Evolutionary conservation across 23 tunicate species (phyloP), one percentile per base, ranked within the genome.

Genomic region (Trididemnum nubilum): DNA sequence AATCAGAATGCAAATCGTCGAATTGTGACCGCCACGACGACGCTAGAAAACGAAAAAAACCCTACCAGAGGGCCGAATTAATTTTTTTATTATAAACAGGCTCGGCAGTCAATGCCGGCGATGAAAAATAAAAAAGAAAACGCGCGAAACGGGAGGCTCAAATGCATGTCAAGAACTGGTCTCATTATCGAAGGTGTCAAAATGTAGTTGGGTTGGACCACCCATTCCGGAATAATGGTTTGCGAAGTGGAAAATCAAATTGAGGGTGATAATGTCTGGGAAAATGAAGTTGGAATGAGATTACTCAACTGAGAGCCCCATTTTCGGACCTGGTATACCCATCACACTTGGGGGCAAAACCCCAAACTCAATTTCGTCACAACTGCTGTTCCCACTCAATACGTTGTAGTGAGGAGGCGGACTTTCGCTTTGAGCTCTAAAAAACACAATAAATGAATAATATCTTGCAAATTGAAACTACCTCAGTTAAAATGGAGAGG

Each of bases 301-400:
- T 80, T 78, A 91, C 74, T 91, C 97, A 24, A 80, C 90, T 44
- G 77, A 49, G 61, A 91, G 90, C 57, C 87, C 77, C 66, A 91
- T 63, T 51, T 81, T 83, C 64, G 69, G 97, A 18, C 86, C 97
- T n/a, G 97, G 65, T 35, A 91, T 70, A 60, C 87, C 84, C 44
- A 91, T 83, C 69, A 87, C 81, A 71, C 82, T 35, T 51, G 80
- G 87, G 44, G 91, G 91, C 27, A 87, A 23, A 26, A 71, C 84
- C 12, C 85, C 86, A 77, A 67, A 91, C 22, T 91, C 97, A 69
- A 85, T 44, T 50, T 91, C 97, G 66, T 91, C 97, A 54, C 88
- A 89, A 67, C 97, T 87, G 76, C 91, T 91, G 63, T 87, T 61
- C 5, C 82, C 96, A 69, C 97, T 76, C 81, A 90, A 36, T 26